Conservation (phyloP, 2,797 vertebrate genomes). For the Acanthiza pusilla region DNA sequence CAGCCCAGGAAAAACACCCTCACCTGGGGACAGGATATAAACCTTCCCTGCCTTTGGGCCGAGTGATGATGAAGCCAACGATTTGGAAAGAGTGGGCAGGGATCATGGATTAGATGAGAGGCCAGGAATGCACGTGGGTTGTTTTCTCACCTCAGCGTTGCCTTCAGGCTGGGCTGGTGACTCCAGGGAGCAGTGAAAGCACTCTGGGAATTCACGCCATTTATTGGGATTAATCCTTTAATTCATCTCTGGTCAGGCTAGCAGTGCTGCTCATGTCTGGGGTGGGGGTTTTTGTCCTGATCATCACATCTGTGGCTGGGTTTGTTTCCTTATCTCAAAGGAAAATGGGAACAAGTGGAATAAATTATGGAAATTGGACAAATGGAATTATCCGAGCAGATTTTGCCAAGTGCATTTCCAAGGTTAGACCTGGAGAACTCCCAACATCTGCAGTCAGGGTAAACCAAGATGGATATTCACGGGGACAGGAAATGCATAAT, state of each 20-base stretch:
- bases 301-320: neutral
- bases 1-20: constrained; percentile 32
- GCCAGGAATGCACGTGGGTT: constrained; percentile 28
- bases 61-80: constrained; percentile 14
- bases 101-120: neutral
- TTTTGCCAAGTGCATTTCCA: neutral
- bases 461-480: neutral
- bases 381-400: neutral
- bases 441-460: neutral
- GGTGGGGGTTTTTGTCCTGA: neutral
- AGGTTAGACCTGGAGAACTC: neutral
- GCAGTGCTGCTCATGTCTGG: neutral
- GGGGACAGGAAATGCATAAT: neutral
- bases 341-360: neutral
- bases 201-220: neutral
- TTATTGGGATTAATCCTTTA: neutral
- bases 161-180: constrained; percentile 12
- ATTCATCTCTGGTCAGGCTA: neutral
- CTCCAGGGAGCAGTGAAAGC: constrained; percentile 35
- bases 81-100: constrained; percentile 62
- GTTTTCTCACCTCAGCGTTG: neutral
- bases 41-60: neutral
- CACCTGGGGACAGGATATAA: constrained; percentile 53
- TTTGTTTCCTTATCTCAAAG: neutral
- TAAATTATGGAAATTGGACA: neutral